phyloP scores from a whole-genome alignment of 2,113 vertebrate genomes.

The Camelus dromedarius region DNA sequence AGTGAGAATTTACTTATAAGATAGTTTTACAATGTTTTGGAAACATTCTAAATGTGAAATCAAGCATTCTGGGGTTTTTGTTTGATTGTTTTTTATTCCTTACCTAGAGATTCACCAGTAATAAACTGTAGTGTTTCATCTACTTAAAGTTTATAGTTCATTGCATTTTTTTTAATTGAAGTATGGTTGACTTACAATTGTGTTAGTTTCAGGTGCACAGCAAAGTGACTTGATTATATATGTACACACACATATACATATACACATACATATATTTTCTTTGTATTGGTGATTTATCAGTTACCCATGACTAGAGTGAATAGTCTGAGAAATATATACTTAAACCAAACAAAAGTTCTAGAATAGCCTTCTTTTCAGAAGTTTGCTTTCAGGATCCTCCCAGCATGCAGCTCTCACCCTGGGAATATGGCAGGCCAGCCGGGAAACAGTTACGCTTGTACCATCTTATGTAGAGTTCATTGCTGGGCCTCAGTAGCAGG shows the following conservation, averaged over 20 bases:
- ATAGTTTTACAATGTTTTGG: slow-evolving; percentile 35
- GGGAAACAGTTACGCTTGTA: neutral
- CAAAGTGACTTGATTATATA: no score
- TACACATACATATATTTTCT: no score
- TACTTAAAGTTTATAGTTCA: slow-evolving; percentile 7
- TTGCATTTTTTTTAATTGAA: neutral
- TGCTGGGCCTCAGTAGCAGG: neutral
- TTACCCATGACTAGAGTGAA: neutral
- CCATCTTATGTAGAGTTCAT: neutral
- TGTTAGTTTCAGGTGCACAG: no score
- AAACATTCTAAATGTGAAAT: slow-evolving; percentile 5
- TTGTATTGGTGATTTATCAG: neutral
- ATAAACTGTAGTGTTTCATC: neutral
- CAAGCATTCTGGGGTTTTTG: neutral
- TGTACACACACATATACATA: no score
- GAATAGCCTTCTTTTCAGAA: neutral
- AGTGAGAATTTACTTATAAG: slow-evolving; percentile 60
- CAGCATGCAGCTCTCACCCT: neutral
- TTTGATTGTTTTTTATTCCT: neutral
- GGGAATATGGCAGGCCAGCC: neutral
- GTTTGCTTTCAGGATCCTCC: neutral
- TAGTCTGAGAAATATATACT: slow-evolving; percentile 7
- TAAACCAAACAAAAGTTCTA: slow-evolving; percentile 12
- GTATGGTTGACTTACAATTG: no score
- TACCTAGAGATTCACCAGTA: neutral